Evolutionary conservation across 2,888 invertebrate genomes (phyloP).

Genomic region (Meghimatium bilineatum): DNA sequence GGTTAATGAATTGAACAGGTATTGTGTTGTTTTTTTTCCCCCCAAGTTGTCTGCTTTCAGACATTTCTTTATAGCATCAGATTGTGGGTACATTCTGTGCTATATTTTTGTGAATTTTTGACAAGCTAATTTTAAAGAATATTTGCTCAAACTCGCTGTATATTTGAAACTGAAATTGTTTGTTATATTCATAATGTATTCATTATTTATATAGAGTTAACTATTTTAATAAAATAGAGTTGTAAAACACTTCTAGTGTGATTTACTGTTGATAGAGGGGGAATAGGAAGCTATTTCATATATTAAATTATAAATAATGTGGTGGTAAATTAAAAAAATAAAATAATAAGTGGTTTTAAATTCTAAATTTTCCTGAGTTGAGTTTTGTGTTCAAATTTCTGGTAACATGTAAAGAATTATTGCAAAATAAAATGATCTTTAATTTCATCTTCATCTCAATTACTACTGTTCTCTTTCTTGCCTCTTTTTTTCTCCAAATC

Average conservation of each 20-base stretch:
- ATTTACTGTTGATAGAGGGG: neutral
- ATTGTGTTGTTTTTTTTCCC: conserved; percentile 28
- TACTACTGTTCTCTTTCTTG: neutral
- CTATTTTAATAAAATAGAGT: neutral
- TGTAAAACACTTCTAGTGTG: conserved; percentile 6
- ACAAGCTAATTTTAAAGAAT: neutral
- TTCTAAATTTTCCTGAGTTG: neutral
- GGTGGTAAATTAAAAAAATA: neutral
- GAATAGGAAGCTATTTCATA: neutral
- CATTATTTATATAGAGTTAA: neutral
- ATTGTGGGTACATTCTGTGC: conserved; percentile 20
- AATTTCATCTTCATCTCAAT: neutral
- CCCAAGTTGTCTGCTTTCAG: conserved; percentile 12
- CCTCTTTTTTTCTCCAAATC: neutral
- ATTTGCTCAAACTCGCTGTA: neutral
- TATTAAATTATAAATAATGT: neutral
- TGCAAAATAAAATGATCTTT: neutral
- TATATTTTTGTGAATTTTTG: neutral
- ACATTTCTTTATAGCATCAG: conserved; percentile 7
- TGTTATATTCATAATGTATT: neutral
- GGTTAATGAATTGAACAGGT: conserved; percentile 39
- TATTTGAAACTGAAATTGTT: neutral
- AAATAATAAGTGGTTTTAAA: neutral
- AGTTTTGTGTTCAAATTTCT: neutral
- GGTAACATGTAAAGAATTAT: neutral